Base-by-base conservation (phyloP, 2,113 vertebrate species). In the Osmerus mordax region DNA sequence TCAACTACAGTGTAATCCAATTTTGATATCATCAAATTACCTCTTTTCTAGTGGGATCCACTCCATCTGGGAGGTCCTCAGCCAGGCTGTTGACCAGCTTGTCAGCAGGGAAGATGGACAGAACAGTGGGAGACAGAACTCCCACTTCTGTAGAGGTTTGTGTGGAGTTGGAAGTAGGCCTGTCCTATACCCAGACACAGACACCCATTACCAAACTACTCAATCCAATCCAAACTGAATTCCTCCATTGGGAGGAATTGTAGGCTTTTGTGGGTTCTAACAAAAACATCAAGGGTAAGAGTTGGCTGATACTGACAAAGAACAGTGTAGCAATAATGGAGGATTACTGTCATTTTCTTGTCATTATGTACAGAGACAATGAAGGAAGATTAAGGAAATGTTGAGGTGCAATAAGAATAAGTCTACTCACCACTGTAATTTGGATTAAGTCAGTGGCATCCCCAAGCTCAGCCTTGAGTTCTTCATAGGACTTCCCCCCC, bases 371-470 rank as follows among this genome's bases (percentile, higher is more conserved):
- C 7, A 36, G 32, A 36, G 32, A 12, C 9, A 47, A 2, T 5
- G 41, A 28, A 28, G 25, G 25, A 28, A 28, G 25, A 28, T 28
- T 28, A 28, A 28, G 25, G 25, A 28, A 28, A 28, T 47, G 41
- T 5, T 47, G 41, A 47, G 41, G 2, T 47, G 2, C 8, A 47
- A 12, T 47, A 47, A 47, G 25, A 29, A 25, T 28, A 25, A 28
- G 16, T 14, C 29, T n/a, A 94, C 94, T 96, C 91, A 98, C 95
- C 55, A 93, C 85, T 78, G 88, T 93, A 70, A 96, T 91, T 89
- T 95, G 92, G 0, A 93, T 89, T 65, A 97, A 72, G 28, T 92
- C 87, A 0, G 87, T 74, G 4, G 83, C 70, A 0, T 94, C 85
- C 55, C 88, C 91, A 79, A 94, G 65, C 79, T 92, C 91, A 69